Evolutionary conservation across 2,797 vertebrate genomes (phyloP).

Genomic region (Chaetophractus vellerosus): DNA sequence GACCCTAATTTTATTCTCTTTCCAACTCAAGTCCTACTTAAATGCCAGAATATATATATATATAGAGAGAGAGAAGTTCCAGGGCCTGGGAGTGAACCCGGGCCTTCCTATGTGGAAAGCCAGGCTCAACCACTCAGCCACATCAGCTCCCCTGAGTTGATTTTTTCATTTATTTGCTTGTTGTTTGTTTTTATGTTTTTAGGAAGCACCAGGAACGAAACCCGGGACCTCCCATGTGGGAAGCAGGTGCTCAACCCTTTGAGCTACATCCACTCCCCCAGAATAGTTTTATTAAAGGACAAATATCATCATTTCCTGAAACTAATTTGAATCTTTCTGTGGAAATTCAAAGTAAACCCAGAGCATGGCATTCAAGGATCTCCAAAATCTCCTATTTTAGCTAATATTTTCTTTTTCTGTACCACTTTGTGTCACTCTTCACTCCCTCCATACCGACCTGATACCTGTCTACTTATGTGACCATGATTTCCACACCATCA

Average conservation of each 20-base stretch:
- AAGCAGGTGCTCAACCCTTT: too few relatives aligned
- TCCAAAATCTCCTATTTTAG: background rate
- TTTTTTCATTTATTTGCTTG: too few relatives aligned
- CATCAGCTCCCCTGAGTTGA: too few relatives aligned
- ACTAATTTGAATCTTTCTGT: background rate
- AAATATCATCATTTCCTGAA: background rate
- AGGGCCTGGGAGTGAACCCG: too few relatives aligned
- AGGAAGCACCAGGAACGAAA: too few relatives aligned
- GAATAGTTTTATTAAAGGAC: background rate
- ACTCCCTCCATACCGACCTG: background rate
- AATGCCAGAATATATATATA: background rate
- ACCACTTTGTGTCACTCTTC: background rate
- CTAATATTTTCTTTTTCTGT: background rate
- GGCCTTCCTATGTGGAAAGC: too few relatives aligned
- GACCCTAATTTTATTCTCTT: background rate
- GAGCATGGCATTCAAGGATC: background rate
- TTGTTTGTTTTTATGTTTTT: too few relatives aligned
- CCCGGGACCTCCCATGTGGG: too few relatives aligned
- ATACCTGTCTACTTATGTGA: background rate
- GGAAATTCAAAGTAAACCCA: background rate
- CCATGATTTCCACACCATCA: background rate
- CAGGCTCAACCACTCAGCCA: too few relatives aligned
- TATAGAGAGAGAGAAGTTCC: too few relatives aligned
- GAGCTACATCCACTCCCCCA: background rate
- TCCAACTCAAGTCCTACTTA: background rate